Conservation (phyloP, 2,113 vertebrate genomes). For the Ctenodactylus gundi region DNA sequence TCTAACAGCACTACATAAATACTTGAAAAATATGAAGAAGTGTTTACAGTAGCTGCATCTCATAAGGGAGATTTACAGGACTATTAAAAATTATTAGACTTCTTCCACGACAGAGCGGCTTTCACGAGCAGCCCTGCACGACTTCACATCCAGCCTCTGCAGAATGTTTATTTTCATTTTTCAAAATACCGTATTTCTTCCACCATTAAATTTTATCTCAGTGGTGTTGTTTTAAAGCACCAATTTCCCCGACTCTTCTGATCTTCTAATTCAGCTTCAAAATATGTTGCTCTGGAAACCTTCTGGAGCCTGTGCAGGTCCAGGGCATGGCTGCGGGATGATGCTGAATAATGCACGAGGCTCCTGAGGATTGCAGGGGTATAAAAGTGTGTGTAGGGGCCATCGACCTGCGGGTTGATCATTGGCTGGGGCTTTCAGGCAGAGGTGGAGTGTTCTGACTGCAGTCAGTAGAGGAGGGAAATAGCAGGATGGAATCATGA, state of each 20-base stretch:
- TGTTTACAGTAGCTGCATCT: conserved; percentile 79
- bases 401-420: not conserved
- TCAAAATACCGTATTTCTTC: conserved; percentile 75
- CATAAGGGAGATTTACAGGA: conserved; percentile 78
- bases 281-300: conserved; percentile 65
- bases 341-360: not conserved
- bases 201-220: conserved; percentile 72
- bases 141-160: conserved; percentile 59
- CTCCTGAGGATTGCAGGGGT: not conserved
- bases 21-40: conserved; percentile 70
- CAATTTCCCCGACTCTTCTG: conserved; percentile 66
- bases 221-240: conserved; percentile 69
- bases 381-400: not conserved
- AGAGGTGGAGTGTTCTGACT: not conserved
- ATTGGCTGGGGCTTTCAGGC: conserved; percentile 7
- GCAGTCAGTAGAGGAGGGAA: not conserved
- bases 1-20: conserved; percentile 70
- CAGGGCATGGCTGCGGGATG: not conserved
- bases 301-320: conserved; percentile 41
- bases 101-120: conserved; percentile 65
- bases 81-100: conserved; percentile 80
- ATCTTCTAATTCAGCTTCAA: conserved; percentile 73
- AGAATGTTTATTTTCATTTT: conserved; percentile 75
- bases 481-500: not conserved
- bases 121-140: not conserved